Evolutionary conservation across 2,888 invertebrate genomes (phyloP), one percentile per base, ranked within the genome.

Genomic region (Disparrhopalites patrizii): DNA sequence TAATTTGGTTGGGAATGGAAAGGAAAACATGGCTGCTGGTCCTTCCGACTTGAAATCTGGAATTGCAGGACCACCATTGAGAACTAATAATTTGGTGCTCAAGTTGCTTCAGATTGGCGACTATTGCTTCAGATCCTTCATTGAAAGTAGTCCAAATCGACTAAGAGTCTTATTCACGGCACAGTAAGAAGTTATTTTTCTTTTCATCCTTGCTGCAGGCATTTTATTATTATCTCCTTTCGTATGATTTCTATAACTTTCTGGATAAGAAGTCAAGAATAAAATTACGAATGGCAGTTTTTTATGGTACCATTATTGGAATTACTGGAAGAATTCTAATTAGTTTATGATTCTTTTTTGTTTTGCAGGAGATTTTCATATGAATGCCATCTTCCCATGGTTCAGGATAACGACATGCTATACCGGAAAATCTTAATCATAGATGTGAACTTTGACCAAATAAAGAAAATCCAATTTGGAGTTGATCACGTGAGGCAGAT

Each of bases 391-490:
- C 63, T 74, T 8, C 69, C 72, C 1, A 30, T 27, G 10, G 3
- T 27, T 40, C 57, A 43, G n/a, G 20, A n/a, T 10, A 15, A 4
- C 8, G 55, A 60, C 3, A 25, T 55, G 10, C 27, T 47, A 33
- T 55, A 65, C 15, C 38, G 71, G 23, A 74, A 71, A 51, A 58
- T 72, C 23, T 64, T 74, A 15, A 70, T 69, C 0, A 65, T 74
- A 51, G 72, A 72, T 20, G 66, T 74, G 47, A 66, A 62, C 2
- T 74, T 74, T 65, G 73, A 74, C 1, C 73, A 74, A 62, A 70
- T 74, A 47, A 62, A 30, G 8, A 50, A 54, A 30, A 62, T 74
- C 0, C 43, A 58, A 66, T 74, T 74, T 57, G 69, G 69, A 47
- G 18, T 18, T 23, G 70, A 73, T 57, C 65, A 66, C 66, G 72